Evolutionary conservation across 2,888 invertebrate genomes (phyloP).

Genomic region (Megalurothrips usitatus): DNA sequence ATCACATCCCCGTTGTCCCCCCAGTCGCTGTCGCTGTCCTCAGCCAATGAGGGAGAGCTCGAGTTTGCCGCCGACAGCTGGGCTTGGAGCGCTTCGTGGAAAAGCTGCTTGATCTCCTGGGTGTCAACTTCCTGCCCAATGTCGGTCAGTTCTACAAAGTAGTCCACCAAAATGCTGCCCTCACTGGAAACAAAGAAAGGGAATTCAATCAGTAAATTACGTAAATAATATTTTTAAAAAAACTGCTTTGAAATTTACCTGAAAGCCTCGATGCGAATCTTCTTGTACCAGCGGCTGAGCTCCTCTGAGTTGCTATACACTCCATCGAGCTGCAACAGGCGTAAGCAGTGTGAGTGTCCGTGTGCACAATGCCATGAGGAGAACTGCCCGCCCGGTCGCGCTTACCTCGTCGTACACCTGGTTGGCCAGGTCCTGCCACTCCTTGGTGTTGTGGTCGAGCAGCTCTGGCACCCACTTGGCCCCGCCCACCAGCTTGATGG

Average conservation of each 20-base stretch:
- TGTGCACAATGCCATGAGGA: background rate
- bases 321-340: slow-evolving; percentile 66
- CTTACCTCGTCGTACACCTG: slow-evolving; percentile 74
- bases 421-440: slow-evolving; percentile 77
- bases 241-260: slow-evolving; percentile 51
- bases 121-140: slow-evolving; percentile 67
- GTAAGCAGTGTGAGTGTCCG: no score
- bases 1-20: slow-evolving; percentile 36
- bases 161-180: slow-evolving; percentile 84
- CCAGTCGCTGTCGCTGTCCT: slow-evolving; percentile 50
- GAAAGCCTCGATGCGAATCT: slow-evolving; percentile 81
- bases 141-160: slow-evolving; percentile 76
- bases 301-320: slow-evolving; percentile 71
- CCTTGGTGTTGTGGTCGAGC: slow-evolving; percentile 77
- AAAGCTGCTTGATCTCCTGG: slow-evolving; percentile 63
- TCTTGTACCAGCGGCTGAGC: slow-evolving; percentile 76
- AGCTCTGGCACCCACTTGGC: slow-evolving; percentile 81
- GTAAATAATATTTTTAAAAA: background rate
- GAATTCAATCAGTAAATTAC: no score
- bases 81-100: slow-evolving; percentile 57
- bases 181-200: slow-evolving; percentile 55
- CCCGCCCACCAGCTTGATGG: slow-evolving; percentile 76
- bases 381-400: background rate
- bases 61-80: slow-evolving; percentile 42
- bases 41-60: slow-evolving; percentile 31